A percentile compares a stretch with the other conserved stretches of the same genome.
Conservation (phyloP, 1,140 invertebrate species). For the Achroia grisella region DNA sequence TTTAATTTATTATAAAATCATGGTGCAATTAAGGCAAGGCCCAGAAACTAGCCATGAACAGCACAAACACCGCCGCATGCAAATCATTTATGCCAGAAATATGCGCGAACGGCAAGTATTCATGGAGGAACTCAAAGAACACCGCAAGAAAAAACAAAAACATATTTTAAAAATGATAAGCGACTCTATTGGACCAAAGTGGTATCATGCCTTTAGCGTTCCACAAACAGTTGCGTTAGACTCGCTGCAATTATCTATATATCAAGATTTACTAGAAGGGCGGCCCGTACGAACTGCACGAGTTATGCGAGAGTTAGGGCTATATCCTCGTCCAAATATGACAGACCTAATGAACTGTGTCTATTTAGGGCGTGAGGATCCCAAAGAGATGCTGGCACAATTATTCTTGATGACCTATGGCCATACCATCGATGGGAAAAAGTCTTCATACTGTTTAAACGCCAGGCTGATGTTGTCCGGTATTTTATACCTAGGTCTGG, state of each 20-base stretch:
- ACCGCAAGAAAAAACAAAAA: slow-evolving; percentile 28
- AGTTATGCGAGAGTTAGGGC: slow-evolving; percentile 36
- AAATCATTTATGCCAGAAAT: slow-evolving; percentile 38
- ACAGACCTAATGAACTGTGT: slow-evolving; percentile 45
- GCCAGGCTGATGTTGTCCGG: slow-evolving; percentile 47
- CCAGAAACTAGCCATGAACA: slow-evolving; percentile 31
- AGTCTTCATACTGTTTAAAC: slow-evolving; percentile 35
- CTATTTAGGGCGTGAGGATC: slow-evolving; percentile 40
- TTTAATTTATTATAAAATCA: slow-evolving; percentile 10
- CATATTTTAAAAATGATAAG: slow-evolving; percentile 25
- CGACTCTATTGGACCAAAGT: slow-evolving; percentile 43
- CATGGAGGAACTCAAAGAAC: slow-evolving; percentile 51
- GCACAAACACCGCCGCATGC: slow-evolving; percentile 23
- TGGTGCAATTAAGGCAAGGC: slow-evolving; percentile 19
- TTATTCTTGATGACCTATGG: slow-evolving; percentile 41
- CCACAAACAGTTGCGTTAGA: slow-evolving; percentile 46
- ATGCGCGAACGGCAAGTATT: slow-evolving; percentile 44
- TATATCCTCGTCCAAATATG: slow-evolving; percentile 39
- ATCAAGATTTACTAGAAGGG: slow-evolving; percentile 57
- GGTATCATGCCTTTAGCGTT: slow-evolving; percentile 54
- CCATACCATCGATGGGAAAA: slow-evolving; percentile 43
- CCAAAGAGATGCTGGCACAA: slow-evolving; percentile 53
- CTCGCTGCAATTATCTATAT: slow-evolving; percentile 37
- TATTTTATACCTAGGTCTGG: slow-evolving; percentile 49
- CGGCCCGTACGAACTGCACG: slow-evolving; percentile 31